A percentile compares a stretch with the other conserved stretches of the same genome.
Evolutionary conservation across 2,888 invertebrate genomes (phyloP).

Genomic region (Abrostola tripartita): DNA sequence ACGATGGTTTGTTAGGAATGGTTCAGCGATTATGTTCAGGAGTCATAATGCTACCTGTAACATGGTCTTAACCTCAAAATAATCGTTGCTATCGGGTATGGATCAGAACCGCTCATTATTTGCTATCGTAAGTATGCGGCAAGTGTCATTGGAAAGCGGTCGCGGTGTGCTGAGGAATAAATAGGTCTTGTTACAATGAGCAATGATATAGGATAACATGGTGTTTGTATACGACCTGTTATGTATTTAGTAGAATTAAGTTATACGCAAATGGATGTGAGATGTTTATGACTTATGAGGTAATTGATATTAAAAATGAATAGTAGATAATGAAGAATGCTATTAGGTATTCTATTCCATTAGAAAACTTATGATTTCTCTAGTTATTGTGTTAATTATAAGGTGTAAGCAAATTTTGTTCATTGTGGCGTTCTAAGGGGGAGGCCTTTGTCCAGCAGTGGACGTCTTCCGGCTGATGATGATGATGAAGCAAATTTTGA

Average conservation of each 20-base stretch:
- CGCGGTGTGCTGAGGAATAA: constrained; percentile 47
- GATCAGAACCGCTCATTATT: constrained; percentile 58
- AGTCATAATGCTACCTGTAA: constrained; percentile 16
- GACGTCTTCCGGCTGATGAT: too few relatives aligned
- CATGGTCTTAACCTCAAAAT: constrained; percentile 52
- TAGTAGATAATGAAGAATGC: too few relatives aligned
- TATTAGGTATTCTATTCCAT: too few relatives aligned
- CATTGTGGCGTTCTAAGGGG: too few relatives aligned
- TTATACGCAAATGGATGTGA: too few relatives aligned
- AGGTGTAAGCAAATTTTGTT: too few relatives aligned
- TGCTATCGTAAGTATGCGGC: constrained; percentile 59
- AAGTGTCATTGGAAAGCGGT: constrained; percentile 70
- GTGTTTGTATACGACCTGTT: constrained; percentile 5
- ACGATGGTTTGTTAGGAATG: background rate
- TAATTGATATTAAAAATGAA: too few relatives aligned
- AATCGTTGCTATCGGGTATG: constrained; percentile 54
- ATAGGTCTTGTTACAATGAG: constrained; percentile 52
- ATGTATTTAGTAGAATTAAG: background rate
- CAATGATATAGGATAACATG: constrained; percentile 23
- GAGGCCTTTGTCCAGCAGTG: too few relatives aligned
- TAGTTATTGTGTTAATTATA: too few relatives aligned
- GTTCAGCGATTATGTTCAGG: background rate
- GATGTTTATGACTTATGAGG: too few relatives aligned
- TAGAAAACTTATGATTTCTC: too few relatives aligned
- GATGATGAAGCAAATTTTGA: too few relatives aligned